Conservation (phyloP, 2,888 invertebrate genomes). For the Meiosimyza decipiens region DNA sequence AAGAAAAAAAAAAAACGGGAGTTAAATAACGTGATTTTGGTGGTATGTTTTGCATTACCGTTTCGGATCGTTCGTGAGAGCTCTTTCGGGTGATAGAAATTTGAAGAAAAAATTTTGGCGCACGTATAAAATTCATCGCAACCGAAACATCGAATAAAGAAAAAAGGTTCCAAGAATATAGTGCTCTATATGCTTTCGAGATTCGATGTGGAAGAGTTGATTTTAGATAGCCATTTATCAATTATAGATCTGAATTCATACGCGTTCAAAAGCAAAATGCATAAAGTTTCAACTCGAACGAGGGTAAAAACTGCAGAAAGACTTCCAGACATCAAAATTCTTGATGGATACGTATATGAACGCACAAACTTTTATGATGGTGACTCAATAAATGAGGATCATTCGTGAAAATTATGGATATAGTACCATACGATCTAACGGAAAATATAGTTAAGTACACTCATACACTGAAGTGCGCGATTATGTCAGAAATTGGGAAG, state of each 20-base stretch:
- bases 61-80: too few species aligned
- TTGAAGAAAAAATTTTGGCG: too few species aligned
- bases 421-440: background rate
- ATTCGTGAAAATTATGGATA: background rate
- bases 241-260: background rate
- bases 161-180: slow-evolving; percentile 45
- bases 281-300: background rate
- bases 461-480: background rate
- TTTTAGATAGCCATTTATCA: background rate
- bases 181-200: slow-evolving; percentile 49
- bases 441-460: background rate
- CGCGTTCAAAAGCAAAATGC: background rate
- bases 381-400: background rate
- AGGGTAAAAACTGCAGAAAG: too few species aligned
- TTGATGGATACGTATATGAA: background rate
- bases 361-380: background rate
- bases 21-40: too few species aligned
- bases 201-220: background rate
- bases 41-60: too few species aligned
- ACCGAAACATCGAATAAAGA: too few species aligned
- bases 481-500: background rate
- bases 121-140: too few species aligned
- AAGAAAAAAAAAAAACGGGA: too few species aligned
- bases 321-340: too few species aligned
- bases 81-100: too few species aligned